Percentiles rank a stretch among this genome's conserved stretches.
Evolutionary conservation across 2,797 vertebrate species (phyloP).

Genomic region (Falco peregrinus): DNA sequence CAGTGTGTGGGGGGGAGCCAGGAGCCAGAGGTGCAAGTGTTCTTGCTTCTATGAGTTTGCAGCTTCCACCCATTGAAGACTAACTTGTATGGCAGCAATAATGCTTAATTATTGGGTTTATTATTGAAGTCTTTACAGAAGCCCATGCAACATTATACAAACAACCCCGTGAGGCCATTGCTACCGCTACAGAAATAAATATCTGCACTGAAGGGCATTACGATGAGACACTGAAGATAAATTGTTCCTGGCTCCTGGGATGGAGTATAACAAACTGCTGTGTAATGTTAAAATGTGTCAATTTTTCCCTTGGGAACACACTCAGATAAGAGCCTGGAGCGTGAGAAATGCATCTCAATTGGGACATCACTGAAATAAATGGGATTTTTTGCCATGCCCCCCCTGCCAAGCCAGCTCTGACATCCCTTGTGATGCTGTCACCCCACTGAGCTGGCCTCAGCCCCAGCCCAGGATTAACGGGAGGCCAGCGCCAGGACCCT

Average conservation of each 20-base stretch:
- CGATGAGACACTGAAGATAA: neutral
- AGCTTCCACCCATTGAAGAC: neutral
- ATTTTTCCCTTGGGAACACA: neutral
- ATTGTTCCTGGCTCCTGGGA: neutral
- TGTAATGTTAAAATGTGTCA: neutral
- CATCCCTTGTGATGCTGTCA: neutral
- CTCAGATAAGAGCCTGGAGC: neutral
- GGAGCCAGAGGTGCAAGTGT: neutral
- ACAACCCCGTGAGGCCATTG: neutral
- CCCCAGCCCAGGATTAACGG: neutral
- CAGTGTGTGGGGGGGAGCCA: fast-evolving
- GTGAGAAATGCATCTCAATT: neutral
- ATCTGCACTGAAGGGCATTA: neutral
- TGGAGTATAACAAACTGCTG: neutral
- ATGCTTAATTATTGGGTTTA: constrained; percentile 19
- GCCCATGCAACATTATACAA: neutral
- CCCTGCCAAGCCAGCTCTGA: neutral
- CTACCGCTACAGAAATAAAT: neutral
- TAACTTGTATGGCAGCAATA: neutral
- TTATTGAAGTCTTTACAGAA: constrained; percentile 10
- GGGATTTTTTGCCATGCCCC: neutral
- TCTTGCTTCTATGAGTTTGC: neutral
- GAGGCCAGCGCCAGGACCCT: neutral
- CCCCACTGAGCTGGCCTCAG: neutral
- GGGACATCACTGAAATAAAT: neutral